phyloP scores from a whole-genome alignment of 2,888 invertebrate species.

The Encarsia formosa region DNA sequence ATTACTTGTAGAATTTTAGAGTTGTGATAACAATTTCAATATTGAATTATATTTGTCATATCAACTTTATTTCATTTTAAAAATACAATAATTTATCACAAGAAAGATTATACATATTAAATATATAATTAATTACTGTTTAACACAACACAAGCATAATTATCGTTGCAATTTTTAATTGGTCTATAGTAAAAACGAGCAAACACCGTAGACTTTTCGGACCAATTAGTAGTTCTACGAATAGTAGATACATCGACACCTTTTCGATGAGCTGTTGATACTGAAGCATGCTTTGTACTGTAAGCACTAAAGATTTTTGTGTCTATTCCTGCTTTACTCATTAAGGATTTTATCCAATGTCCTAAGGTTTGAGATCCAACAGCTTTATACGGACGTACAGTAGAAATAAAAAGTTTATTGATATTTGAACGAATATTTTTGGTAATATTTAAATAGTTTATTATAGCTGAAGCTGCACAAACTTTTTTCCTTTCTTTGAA shows the following conservation, averaged over 20 bases:
- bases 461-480: slow-evolving; percentile 14
- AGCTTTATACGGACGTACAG: neutral
- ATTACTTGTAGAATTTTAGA: neutral
- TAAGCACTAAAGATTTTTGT: slow-evolving; percentile 21
- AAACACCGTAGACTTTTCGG: neutral
- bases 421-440: neutral
- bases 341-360: slow-evolving; percentile 29
- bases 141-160: neutral
- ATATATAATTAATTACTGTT: neutral
- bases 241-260: slow-evolving; percentile 19
- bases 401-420: neutral
- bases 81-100: too few relatives aligned
- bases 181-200: neutral
- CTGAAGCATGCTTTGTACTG: slow-evolving; percentile 26
- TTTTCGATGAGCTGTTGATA: slow-evolving; percentile 20
- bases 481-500: slow-evolving; percentile 12
- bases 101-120: too few relatives aligned
- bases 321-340: slow-evolving; percentile 17
- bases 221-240: slow-evolving; percentile 4
- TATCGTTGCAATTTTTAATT: neutral
- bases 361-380: slow-evolving; percentile 28
- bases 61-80: too few relatives aligned
- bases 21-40: too few relatives aligned
- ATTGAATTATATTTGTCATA: too few relatives aligned
- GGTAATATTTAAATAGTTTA: slow-evolving; percentile 19